Evolutionary conservation across 2,797 vertebrate species (phyloP).

Genomic region (Martes flavigula): DNA sequence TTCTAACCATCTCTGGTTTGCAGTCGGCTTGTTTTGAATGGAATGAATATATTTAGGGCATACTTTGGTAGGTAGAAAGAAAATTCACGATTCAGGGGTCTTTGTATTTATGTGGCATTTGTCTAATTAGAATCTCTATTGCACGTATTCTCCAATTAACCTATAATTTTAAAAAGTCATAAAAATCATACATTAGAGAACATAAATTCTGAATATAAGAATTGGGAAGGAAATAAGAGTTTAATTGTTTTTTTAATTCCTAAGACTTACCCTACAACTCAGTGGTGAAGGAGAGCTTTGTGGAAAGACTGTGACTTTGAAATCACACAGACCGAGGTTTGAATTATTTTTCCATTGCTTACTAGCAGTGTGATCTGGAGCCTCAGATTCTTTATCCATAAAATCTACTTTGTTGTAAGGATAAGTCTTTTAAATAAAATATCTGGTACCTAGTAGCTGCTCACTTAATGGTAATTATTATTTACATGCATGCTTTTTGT

Average conservation of each 20-base stretch:
- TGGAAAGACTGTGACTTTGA: neutral
- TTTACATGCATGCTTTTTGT: neutral
- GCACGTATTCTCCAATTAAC: neutral
- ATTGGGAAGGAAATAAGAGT: neutral
- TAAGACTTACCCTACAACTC: neutral
- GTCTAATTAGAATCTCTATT: neutral
- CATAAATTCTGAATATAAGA: neutral
- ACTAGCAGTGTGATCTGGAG: neutral
- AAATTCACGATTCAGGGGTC: neutral
- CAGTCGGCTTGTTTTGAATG: neutral
- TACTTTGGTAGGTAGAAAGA: neutral
- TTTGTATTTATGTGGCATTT: neutral
- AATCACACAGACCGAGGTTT: neutral
- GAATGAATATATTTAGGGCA: neutral
- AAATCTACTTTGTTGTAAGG: neutral
- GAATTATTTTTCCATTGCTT: neutral
- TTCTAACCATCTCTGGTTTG: neutral
- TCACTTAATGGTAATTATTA: neutral
- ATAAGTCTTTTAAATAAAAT: neutral
- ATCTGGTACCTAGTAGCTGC: neutral
- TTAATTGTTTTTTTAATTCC: neutral
- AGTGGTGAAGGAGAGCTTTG: neutral
- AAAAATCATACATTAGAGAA: neutral
- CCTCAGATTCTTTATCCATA: neutral
- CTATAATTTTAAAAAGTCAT: neutral